These are phyloP conservation scores for Brachymystax lenok DNA, from an alignment of 2,797 vertebrate species.

Conservation along the genomic window DNA sequence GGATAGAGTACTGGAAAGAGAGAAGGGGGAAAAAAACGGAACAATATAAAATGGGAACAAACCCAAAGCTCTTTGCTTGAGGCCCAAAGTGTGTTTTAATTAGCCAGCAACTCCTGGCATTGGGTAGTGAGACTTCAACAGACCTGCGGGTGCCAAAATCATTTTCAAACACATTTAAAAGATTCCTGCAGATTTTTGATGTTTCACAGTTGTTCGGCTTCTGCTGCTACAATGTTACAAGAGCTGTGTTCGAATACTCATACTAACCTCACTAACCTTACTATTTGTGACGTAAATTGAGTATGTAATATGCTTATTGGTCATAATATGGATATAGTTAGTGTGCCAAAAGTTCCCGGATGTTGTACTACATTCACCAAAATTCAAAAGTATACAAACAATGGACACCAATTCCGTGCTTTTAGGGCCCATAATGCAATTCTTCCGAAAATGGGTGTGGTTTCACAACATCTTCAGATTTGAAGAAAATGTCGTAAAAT, in stretches of 20 bases:
- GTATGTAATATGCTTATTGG: too few relatives aligned
- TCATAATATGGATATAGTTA: too few relatives aligned
- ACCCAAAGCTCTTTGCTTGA: conserved; percentile 37
- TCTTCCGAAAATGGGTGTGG: too few relatives aligned
- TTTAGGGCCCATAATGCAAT: too few relatives aligned
- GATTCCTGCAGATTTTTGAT: background rate
- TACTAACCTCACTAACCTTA: too few relatives aligned
- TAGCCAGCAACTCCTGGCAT: conserved; percentile 32
- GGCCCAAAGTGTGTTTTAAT: conserved; percentile 53
- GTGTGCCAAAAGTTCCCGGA: too few relatives aligned
- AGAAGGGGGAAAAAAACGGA: background rate
- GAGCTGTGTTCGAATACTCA: background rate
- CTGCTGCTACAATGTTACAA: background rate
- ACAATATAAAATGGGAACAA: conserved; percentile 29
- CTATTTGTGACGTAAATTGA: too few relatives aligned
- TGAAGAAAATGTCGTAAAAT: too few relatives aligned
- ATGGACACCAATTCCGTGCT: too few relatives aligned
- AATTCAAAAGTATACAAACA: too few relatives aligned
- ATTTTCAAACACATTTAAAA: background rate
- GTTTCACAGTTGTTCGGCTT: background rate
- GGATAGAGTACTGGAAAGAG: background rate
- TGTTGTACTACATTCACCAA: too few relatives aligned
- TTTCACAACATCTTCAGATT: too few relatives aligned
- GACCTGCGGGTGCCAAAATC: background rate
- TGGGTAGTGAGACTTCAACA: background rate